A percentile compares a stretch with the other conserved stretches of the same genome.
Evolutionary conservation across 2,113 vertebrate species (phyloP).

Genomic region (Psittacara wagleri): DNA sequence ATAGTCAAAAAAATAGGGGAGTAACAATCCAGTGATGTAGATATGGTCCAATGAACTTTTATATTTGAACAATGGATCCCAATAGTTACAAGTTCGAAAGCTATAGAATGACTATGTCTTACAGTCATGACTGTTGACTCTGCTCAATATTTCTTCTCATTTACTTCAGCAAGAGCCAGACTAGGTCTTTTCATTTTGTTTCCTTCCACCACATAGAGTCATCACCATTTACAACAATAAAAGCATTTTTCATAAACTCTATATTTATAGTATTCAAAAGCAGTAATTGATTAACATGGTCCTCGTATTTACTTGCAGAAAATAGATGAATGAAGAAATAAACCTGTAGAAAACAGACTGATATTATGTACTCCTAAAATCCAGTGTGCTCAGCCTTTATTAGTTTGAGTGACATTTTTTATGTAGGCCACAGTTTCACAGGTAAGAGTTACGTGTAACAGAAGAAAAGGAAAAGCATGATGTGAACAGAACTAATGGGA

Average conservation of each 20-base stretch:
- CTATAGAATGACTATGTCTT: neutral
- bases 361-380: neutral
- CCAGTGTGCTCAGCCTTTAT: neutral
- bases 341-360: neutral
- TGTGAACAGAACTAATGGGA: neutral
- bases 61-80: neutral
- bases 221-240: neutral
- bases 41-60: neutral
- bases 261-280: neutral
- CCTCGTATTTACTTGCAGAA: neutral
- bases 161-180: neutral
- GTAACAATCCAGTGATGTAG: neutral
- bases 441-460: neutral
- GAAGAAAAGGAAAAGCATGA: neutral
- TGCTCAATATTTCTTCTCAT: neutral
- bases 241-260: neutral
- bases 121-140: neutral
- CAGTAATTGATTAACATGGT: neutral
- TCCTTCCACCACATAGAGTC: neutral
- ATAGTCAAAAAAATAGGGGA: neutral
- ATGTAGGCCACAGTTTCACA: slow-evolving; percentile 26
- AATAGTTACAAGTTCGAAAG: neutral
- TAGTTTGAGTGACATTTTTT: neutral
- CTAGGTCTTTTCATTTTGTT: neutral
- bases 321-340: neutral